Evolutionary conservation across 2,888 invertebrate species (phyloP), one percentile per base, ranked within the genome.

Genomic region (Gastrophysa polygoni): DNA sequence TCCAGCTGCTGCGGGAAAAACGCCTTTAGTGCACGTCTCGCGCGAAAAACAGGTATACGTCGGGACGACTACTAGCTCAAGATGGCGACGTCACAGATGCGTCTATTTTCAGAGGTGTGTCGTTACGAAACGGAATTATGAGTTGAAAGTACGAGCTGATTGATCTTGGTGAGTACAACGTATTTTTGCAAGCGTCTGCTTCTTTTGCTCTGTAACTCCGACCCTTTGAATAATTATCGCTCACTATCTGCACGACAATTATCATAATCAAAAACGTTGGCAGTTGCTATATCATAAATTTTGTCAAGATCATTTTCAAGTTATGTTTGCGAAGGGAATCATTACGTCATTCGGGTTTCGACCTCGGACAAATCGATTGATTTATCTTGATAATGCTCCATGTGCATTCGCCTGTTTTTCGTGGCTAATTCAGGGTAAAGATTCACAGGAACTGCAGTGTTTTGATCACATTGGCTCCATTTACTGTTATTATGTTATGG

Each of bases 51-150:
- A n/a, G 38, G 1, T 14, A 29, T n/a, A 48, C 66, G 61, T 48
- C 66, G 51, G 46, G 63, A 56, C 61, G 66, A 54, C 32, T 17
- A 56, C n/a, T n/a, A 63, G 62, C 63, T 63, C 61, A 63, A 71
- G 64, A 73, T 73, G 73, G 73, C 73, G 71, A 63, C 70, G 66
- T 63, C 71, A 66, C 67, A 61, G 59, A 32, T 47, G 46, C 68
- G 63, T 66, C 68, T 71, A 71, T 70, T 71, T 69, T 64, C 63
- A 69, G 70, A 71, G 64, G 70, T 72, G 68, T 68, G 65, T 64
- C 63, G 68, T 69, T 71, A 66, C 68, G 68, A 67, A 70, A 68
- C 59, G 56, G 64, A 68, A 59, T 63, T 59, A 60, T 63, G 54
- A 59, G 59, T 60, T 63, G 6, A 38, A 14, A 14, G 14, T 38